These are phyloP conservation scores for Irena cyanogastra DNA, from an alignment of 2,113 vertebrate species.

Conservation along the genomic window DNA sequence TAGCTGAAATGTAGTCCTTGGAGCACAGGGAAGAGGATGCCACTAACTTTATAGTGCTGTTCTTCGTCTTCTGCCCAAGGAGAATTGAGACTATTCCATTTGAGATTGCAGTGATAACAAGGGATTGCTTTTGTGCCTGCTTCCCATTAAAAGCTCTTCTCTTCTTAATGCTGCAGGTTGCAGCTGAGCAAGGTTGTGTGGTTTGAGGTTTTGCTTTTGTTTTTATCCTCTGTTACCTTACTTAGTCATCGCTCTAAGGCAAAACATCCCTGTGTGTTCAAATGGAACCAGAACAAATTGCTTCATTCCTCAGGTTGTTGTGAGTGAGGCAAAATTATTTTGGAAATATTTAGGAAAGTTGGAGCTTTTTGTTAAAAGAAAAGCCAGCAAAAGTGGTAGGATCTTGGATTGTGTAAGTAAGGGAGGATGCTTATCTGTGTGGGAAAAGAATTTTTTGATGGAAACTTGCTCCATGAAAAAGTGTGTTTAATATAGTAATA, in stretches of 20 bases:
- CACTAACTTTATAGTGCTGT: background rate
- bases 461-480: background rate
- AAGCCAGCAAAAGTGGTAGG: background rate
- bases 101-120: background rate
- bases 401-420: background rate
- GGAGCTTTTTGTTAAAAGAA: background rate
- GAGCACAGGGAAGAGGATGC: background rate
- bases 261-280: background rate
- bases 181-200: background rate
- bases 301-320: background rate
- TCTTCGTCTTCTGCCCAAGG: background rate
- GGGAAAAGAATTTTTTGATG: background rate
- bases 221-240: background rate
- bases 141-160: background rate
- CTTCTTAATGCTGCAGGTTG: background rate
- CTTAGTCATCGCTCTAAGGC: background rate
- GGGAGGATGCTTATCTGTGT: background rate
- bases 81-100: background rate
- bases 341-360: background rate
- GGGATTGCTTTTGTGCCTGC: background rate
- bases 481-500: background rate
- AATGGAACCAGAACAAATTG: constrained; percentile 1
- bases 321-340: background rate
- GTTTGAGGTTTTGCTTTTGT: background rate
- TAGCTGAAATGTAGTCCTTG: background rate